Evolutionary conservation across 2,888 invertebrate species (phyloP), one percentile per base, ranked within the genome.

Genomic region (Drosophila kuntzei): DNA sequence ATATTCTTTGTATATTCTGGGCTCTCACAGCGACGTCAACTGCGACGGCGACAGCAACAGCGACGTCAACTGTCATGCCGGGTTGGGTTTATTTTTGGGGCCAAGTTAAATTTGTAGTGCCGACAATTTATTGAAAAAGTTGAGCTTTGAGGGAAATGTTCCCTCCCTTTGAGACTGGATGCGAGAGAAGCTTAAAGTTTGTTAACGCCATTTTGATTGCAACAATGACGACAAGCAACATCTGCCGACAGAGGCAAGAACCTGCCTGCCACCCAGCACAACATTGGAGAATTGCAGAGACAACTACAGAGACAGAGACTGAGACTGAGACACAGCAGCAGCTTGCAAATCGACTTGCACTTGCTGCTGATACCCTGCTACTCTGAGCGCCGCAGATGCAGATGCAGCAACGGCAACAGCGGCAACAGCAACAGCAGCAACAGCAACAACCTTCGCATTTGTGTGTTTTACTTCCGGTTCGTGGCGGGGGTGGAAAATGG

Each of bases 331-430:
- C 22, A 2, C 12, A 22, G 39, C 22, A 9, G 60, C 69, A 61
- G 70, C 70, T 60, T 75, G 79, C 79, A 79, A 72, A 79, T 75
- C 82, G 60, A 69, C 88, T 65, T 79, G 89, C 89, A 85, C 60
- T 76, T 70, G 61, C 58, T 87, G 88, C 90, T 90, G 90, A 69
- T 88, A 75, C 71, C 91, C 90, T 89, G 90, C 72, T 90, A 77
- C 70, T 65, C 61, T 60, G 84, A 90, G 88, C 90, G 90, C 81
- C 89, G 90, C 82, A 76, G 86, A 89, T 90, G 90, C 90, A 90
- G 90, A 90, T 90, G 91, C 91, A 88, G 87, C 89, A 78, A 73
- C 76, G 67, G 59, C 71, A 65, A 27, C 65, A 53, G 43, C 71
- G 61, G 32, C 68, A 64, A 47, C 58, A 43, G 46, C 63, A 54